phyloP scores from a whole-genome alignment of 2,113 vertebrate species.

The Capreolus pygargus region DNA sequence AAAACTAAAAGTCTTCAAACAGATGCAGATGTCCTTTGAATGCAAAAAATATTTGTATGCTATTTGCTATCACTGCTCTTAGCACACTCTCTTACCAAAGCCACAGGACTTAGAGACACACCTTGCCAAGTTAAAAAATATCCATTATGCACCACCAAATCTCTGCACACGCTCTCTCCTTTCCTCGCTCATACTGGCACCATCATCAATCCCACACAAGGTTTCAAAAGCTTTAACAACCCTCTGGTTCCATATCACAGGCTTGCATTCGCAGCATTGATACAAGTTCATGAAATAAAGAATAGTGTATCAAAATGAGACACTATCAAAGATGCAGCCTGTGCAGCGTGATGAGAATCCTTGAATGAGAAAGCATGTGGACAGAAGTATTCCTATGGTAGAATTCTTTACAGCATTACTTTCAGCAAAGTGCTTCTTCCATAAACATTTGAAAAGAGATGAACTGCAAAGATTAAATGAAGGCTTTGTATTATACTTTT shows the following conservation, averaged over 20 bases:
- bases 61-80: conserved; percentile 90
- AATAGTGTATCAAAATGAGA: conserved; percentile 95
- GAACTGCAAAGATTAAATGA: conserved; percentile 98
- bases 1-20: conserved; percentile 87
- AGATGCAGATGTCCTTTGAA: conserved; percentile 90
- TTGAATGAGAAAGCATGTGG: conserved; percentile 97
- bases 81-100: conserved; percentile 96
- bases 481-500: conserved; percentile 90
- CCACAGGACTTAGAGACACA: conserved; percentile 95
- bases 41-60: conserved; percentile 92
- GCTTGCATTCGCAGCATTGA: conserved; percentile 90
- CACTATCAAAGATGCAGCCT: conserved; percentile 97
- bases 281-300: conserved; percentile 90
- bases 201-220: conserved; percentile 98
- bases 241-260: conserved; percentile 90
- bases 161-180: conserved; percentile 92
- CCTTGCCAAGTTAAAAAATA: conserved; percentile 91
- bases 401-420: conserved; percentile 95
- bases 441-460: conserved; percentile 97
- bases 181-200: conserved; percentile 96
- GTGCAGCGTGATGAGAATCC: conserved; percentile 94
- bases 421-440: conserved; percentile 97
- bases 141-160: conserved; percentile 91
- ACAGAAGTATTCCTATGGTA: conserved; percentile 90
- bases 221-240: conserved; percentile 92